phyloP scores from a whole-genome alignment of 2,113 vertebrate species.

The Perca fluviatilis region DNA sequence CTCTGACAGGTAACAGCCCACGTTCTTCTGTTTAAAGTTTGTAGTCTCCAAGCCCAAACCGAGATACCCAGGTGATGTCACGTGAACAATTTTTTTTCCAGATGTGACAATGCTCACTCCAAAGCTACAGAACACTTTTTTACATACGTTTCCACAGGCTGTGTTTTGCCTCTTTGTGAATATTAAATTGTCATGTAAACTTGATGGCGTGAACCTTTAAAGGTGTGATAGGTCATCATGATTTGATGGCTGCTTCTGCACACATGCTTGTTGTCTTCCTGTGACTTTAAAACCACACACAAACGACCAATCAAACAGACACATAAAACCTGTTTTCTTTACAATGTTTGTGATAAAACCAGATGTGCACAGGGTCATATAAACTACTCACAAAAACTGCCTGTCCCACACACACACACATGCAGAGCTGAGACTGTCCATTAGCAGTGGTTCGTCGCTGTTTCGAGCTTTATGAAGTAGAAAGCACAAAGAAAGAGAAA shows the following conservation, averaged over 20 bases:
- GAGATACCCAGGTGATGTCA: accelerated
- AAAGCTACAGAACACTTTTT: not conserved
- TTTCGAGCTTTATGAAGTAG: conserved; percentile 75
- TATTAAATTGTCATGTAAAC: not conserved
- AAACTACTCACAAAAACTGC: not conserved
- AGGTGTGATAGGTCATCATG: not conserved
- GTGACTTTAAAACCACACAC: not conserved
- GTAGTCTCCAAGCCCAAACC: not conserved
- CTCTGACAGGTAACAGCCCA: not conserved
- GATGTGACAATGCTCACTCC: not conserved
- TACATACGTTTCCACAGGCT: not conserved
- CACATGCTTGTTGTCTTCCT: not conserved
- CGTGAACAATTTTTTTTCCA: not conserved
- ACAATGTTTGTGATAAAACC: conserved; percentile 9
- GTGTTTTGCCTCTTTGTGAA: not conserved
- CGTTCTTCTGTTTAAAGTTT: not conserved
- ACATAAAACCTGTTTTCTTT: conserved; percentile 17
- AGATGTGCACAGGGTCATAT: not conserved
- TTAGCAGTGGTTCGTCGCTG: conserved; percentile 62
- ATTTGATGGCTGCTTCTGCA: not conserved
- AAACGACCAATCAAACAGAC: conserved; percentile 19
- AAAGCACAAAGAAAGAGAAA: conserved; percentile 63
- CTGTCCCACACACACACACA: not conserved
- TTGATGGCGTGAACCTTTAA: not conserved
- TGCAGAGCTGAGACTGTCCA: conserved; percentile 65